phyloP scores from a whole-genome alignment of 1,140 invertebrate species.

The Calliphora vicina region DNA sequence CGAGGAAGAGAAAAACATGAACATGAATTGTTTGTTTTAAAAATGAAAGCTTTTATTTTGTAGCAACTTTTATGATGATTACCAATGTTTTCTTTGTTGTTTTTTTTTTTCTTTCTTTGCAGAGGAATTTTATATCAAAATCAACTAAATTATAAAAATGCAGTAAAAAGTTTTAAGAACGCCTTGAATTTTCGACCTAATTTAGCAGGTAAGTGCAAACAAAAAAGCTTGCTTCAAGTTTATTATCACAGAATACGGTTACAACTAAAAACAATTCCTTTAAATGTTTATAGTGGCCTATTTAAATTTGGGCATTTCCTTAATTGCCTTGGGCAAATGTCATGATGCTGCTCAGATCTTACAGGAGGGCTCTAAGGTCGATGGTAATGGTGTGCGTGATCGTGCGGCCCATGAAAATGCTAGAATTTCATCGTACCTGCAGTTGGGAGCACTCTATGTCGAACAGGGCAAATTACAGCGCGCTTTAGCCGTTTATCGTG shows the following conservation, averaged over 20 bases:
- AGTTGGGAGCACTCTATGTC: slow-evolving; percentile 88
- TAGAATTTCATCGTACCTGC: slow-evolving; percentile 88
- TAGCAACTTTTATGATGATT: neutral
- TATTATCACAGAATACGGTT: neutral
- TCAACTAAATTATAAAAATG: slow-evolving; percentile 85
- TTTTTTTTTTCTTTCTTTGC: slow-evolving; percentile 55
- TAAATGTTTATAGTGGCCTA: slow-evolving; percentile 81
- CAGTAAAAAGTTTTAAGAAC: slow-evolving; percentile 89
- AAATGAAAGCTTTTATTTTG: neutral
- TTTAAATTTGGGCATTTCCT: slow-evolving; percentile 89
- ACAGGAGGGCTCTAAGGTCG: slow-evolving; percentile 80
- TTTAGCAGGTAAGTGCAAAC: slow-evolving; percentile 84
- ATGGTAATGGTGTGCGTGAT: slow-evolving; percentile 88
- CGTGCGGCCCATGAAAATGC: slow-evolving; percentile 88
- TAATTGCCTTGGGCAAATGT: slow-evolving; percentile 81
- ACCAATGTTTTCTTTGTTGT: neutral
- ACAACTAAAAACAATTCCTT: neutral
- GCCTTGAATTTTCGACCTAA: slow-evolving; percentile 94
- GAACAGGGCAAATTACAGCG: slow-evolving; percentile 85
- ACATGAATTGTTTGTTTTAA: neutral
- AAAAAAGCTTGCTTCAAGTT: neutral
- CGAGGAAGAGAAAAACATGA: neutral
- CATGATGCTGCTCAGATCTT: slow-evolving; percentile 86
- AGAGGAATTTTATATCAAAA: slow-evolving; percentile 94
- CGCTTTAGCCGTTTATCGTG: slow-evolving; percentile 87